phyloP scores from a whole-genome alignment of 1,140 invertebrate species.

The Sesamia nonagrioides region DNA sequence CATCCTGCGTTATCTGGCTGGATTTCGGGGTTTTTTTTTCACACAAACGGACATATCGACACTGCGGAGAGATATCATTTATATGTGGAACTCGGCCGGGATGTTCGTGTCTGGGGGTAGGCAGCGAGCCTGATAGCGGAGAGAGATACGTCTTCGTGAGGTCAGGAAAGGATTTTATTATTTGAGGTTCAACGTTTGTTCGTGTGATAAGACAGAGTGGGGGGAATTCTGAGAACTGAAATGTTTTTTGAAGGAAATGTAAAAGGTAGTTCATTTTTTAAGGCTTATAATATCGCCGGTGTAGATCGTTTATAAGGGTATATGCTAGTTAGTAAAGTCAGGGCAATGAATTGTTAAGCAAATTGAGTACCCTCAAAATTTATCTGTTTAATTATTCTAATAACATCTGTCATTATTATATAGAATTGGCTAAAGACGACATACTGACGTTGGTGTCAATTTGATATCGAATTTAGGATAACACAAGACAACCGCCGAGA shows the following conservation, averaged over 20 bases:
- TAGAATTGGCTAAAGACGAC: too few species aligned
- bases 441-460: too few species aligned
- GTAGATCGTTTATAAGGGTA: too few species aligned
- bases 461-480: too few species aligned
- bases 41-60: conserved; percentile 27
- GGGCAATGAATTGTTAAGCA: too few species aligned
- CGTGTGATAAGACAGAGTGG: background rate
- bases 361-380: too few species aligned
- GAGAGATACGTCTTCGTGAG: background rate
- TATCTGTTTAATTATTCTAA: too few species aligned
- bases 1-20: background rate
- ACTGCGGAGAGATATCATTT: conserved; percentile 9
- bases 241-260: background rate
- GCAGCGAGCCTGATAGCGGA: background rate
- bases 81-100: background rate
- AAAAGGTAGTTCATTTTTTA: too few species aligned
- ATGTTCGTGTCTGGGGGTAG: background rate
- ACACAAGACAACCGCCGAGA: too few species aligned
- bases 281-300: too few species aligned
- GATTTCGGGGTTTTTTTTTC: conserved; percentile 21
- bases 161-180: conserved; percentile 5
- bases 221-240: background rate
- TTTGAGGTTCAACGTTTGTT: background rate
- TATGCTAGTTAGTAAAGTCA: too few species aligned
- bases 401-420: too few species aligned